Base-by-base conservation (phyloP, 1,140 invertebrate genomes). In the Brachionus asplanchnoidis region DNA sequence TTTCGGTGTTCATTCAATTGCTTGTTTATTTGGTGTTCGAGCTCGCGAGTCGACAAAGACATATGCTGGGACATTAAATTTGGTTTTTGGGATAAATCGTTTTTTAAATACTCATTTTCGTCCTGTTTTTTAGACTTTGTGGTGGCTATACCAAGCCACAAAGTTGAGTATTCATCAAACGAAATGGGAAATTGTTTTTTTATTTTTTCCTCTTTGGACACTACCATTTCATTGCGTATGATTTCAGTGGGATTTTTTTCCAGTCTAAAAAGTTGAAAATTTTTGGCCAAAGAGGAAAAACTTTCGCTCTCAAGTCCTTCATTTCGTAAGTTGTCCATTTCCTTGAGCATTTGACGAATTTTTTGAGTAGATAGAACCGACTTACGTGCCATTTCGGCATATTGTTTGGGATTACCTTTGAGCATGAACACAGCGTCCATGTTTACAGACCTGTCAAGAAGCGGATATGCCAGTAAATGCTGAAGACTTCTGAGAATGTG, bases 371-470 rank as follows among this genome's bases (percentile, higher is more conserved):
- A 60, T 32, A 23, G 11, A 60, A 82, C 79, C 2, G 79, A 82
- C 12, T 82, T 53, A 28, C 42, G 32, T 2, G 53, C 79, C 20
- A 82, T 42, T 44, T 28, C 17, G 2, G 9, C 79, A 36, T 82
- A 82, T 28, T 68, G 79, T 23, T 82, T 46, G 0, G 79, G 79
- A 82, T 82, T 68, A n/a, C 65, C 79, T 82, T 82, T 82, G 14
- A 65, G 65, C 53, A 82, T 60, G 20, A 82, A 82, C n/a, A 82
- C 79, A 12, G 79, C 79, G n/a, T 82, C 79, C 28, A 82, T 60
- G 40, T 82, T 82, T 11, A 65, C 79, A 14, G 79, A 60, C n/a
- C 79, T 23, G 26, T 82, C 79, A 17, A 82, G 40, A 6, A 82
- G 42, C 8, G 79, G 79, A 82, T 68, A 14, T 0, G 79, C 79